These are phyloP conservation scores for Andrena chrysosceles DNA, from an alignment of 2,888 invertebrate species.

Conservation along the genomic window DNA sequence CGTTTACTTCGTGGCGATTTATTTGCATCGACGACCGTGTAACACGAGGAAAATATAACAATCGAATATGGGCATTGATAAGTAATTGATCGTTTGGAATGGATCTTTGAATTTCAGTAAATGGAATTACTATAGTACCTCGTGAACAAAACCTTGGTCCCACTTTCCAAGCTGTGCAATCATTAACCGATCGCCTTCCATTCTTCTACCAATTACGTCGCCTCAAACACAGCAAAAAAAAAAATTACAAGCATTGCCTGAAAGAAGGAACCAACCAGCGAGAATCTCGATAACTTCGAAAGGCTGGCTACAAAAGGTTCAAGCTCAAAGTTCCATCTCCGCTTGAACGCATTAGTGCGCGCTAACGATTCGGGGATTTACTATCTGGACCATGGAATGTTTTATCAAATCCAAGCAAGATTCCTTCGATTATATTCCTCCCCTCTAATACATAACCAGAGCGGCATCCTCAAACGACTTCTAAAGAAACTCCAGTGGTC, in stretches of 20 bases:
- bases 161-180: slow-evolving; percentile 10
- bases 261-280: background rate
- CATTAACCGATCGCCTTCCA: background rate
- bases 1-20: background rate
- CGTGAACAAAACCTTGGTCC: slow-evolving; percentile 46
- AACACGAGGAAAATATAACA: background rate
- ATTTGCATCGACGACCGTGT: background rate
- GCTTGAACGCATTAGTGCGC: background rate
- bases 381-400: background rate
- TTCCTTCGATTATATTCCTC: background rate
- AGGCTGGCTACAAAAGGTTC: background rate
- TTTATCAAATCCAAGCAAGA: background rate
- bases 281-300: slow-evolving; percentile 25
- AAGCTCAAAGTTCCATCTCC: background rate
- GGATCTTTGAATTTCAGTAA: background rate
- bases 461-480: background rate
- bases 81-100: background rate
- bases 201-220: background rate
- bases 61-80: background rate
- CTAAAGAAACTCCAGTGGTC: background rate
- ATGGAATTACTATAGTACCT: background rate
- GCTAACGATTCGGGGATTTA: background rate
- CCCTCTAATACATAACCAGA: background rate
- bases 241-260: background rate
- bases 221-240: background rate